Evolutionary conservation across 2,113 vertebrate species (phyloP), one percentile per base, ranked within the genome.

Genomic region (Nothobranchius furzeri): DNA sequence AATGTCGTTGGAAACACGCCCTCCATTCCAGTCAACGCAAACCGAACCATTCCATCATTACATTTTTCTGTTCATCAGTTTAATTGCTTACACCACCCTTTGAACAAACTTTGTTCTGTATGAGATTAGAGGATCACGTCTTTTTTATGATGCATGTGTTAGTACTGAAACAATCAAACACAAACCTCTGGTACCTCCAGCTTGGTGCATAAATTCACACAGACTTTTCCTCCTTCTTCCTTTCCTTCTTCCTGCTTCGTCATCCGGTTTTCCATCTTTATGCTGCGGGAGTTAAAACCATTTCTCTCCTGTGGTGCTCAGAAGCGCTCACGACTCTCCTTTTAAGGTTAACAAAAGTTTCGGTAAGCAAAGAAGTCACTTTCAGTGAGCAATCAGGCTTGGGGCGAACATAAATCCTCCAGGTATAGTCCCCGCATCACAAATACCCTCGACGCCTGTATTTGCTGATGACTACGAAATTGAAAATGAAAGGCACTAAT

Each of bases 381-480:
- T 91, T 94, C 91, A 48, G 91, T 89, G 91, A 94, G 93, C 93
- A 95, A 95, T 96, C 94, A 93, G 85, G 83, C 91, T 90, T 87
- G 90, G 89, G 92, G 87, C 85, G 83, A 88, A 90, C 90, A 88
- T 96, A 95, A 95, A 96, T 96, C 94, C 93, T 92, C 86, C 11
- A 87, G 79, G 85, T 90, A 64, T 69, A 82, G 91, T 90, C 89
- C 81, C 90, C 84, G 93, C 93, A 91, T 96, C 95, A 95, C 94
- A 94, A 94, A 96, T 94, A 94, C 93, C 94, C 91, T 87, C 90
- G 91, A 92, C 79, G 90, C 93, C 94, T 93, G 94, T 95, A 96
- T 98, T 95, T 98, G 96, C 98, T 98, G 96, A 98, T 99, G 95
- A 98, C 95, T 96, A 95, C 95, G 95, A 94, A 97, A 99, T 97